A percentile compares a stretch with the other conserved stretches of the same genome.
Evolutionary conservation across 2,113 vertebrate genomes (phyloP).

Genomic region (Oceanites oceanicus): DNA sequence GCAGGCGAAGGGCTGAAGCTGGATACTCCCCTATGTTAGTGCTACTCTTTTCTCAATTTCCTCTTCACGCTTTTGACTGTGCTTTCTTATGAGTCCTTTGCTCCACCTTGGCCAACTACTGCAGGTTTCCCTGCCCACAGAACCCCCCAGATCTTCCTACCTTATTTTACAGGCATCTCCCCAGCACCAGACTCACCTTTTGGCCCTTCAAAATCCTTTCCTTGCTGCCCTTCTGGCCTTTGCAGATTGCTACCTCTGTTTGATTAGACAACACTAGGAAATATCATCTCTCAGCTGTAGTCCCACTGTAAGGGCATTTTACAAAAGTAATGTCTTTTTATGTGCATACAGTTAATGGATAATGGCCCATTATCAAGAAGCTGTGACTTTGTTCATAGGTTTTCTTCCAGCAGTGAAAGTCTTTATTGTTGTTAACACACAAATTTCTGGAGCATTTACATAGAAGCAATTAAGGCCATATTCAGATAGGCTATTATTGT

Average conservation of each 20-base stretch:
- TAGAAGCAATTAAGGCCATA: constrained; percentile 33
- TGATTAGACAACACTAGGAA: background rate
- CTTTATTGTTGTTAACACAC: constrained; percentile 35
- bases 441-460: constrained; percentile 46
- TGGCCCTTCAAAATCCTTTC: background rate
- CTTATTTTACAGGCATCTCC: background rate
- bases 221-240: background rate
- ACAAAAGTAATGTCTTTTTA: background rate
- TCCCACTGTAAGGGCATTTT: background rate
- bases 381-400: constrained; percentile 39
- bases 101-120: background rate
- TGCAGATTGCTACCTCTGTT: background rate
- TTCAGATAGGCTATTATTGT: constrained; percentile 19
- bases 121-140: background rate
- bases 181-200: background rate
- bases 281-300: background rate
- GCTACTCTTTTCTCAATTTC: background rate
- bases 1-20: background rate
- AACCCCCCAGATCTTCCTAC: background rate
- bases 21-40: background rate
- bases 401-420: constrained; percentile 18
- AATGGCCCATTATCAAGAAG: constrained; percentile 42
- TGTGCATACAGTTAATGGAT: constrained; percentile 29
- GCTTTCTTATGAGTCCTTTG: background rate
- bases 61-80: background rate